Evolutionary conservation across 2,113 vertebrate genomes (phyloP).

Genomic region (Coptodon bakossiorum): DNA sequence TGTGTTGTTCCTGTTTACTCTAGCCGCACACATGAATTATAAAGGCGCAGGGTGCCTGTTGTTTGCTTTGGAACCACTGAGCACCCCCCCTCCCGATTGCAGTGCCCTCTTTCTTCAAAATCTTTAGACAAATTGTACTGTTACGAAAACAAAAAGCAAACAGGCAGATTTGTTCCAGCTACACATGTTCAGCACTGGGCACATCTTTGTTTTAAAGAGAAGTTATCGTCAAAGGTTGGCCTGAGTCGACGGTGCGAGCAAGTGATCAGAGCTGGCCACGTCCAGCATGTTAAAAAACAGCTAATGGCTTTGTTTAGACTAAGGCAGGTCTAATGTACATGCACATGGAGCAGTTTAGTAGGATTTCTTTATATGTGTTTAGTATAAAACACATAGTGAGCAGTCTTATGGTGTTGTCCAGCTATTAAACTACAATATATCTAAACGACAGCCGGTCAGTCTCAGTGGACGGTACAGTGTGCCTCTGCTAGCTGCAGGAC

Average conservation of each 20-base stretch:
- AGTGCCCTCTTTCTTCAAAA: neutral
- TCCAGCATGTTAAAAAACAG: neutral
- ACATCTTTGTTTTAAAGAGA: neutral
- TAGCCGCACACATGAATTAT: neutral
- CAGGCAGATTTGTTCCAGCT: neutral
- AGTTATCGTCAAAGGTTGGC: neutral
- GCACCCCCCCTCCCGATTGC: neutral
- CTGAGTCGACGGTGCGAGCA: neutral
- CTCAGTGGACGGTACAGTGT: neutral
- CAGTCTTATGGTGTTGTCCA: neutral
- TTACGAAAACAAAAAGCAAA: neutral
- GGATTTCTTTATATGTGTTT: neutral
- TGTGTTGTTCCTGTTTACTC: neutral
- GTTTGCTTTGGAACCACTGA: neutral
- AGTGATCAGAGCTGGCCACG: neutral
- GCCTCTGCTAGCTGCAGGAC: neutral
- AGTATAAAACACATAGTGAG: accelerated
- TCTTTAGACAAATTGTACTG: neutral
- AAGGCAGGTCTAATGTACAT: neutral
- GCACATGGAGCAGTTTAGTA: accelerated
- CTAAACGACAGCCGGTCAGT: neutral
- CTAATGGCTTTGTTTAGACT: neutral
- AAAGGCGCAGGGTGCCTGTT: neutral
- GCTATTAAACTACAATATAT: neutral
- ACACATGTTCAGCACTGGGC: neutral